Conservation (phyloP, 2,888 invertebrate genomes). For the Lochmaea capreae region DNA sequence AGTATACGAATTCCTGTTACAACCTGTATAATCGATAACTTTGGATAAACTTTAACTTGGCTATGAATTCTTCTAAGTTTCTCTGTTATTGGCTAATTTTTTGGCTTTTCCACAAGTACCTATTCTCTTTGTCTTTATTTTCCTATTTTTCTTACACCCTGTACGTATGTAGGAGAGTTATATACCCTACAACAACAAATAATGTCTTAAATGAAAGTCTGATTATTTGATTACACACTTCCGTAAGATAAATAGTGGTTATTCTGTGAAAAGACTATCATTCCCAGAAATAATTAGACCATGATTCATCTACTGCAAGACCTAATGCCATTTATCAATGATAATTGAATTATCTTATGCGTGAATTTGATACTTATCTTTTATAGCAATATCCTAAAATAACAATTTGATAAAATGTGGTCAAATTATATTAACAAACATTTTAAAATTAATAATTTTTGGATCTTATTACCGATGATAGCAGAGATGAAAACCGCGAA, state of each 20-base stretch:
- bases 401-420: neutral
- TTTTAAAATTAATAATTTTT: neutral
- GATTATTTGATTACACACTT: conserved; percentile 9
- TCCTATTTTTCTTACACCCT: no score
- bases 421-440: neutral
- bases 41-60: no score
- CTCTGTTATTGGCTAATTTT: no score
- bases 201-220: neutral
- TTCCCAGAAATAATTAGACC: conserved; percentile 14
- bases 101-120: no score
- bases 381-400: neutral
- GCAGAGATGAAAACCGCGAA: no score
- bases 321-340: neutral
- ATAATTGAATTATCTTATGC: neutral
- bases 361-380: neutral
- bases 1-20: no score
- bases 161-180: neutral
- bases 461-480: no score
- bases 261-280: conserved; percentile 15
- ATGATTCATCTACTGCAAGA: conserved; percentile 7
- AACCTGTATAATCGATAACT: no score
- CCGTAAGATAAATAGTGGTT: conserved; percentile 17
- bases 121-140: no score
- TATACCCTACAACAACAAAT: neutral
- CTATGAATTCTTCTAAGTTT: no score